Base-by-base conservation (phyloP, 92 coral and sea anemone genomes). In the Parazoanthus darwini region DNA sequence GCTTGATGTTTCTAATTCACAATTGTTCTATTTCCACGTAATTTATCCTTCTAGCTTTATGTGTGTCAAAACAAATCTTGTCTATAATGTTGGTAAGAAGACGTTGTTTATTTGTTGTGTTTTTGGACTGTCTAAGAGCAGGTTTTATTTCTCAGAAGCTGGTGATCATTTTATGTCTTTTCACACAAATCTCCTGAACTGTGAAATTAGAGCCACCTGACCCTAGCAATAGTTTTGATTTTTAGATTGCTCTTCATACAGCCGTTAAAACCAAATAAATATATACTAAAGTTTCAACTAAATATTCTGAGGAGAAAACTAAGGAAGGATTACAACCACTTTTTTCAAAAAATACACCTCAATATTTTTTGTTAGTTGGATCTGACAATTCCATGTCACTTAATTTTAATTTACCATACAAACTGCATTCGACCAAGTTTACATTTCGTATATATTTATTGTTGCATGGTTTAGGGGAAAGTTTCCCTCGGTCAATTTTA, bases 121-220 rank as follows among this genome's bases (percentile, higher is more conserved):
- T 11, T 46, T 84, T 70, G 78, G 36, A 39, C 59, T n/a, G 35
- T 84, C 42, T 33, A 44, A 16, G 20, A 71, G 67, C 87, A 84
- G 87, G 87, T 84, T 84, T 35, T 5, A 3, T 43, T 33, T 82
- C 29, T n/a, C 58, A 16, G 59, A 68, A 35, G 15, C 78, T 43
- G 67, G 77, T 71, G 22, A 71, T 79, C 22, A 67, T 48, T 38
- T 14, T 38, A 43, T 82, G 3, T 15, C 6, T 72, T 29, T 35
- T 26, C 78, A 11, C 42, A 29, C 59, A 46, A 26, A 68, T 29
- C 66, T 50, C 78, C 5, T 84, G 42, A 72, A 70, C 65, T 70
- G 87, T 48, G 44, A 70, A 84, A 44, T 84, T 16, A 2, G 39
- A 44, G 79, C 26, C 66, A 72, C 79, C 85, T 81, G 78, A 44